Base-by-base conservation (phyloP, 2,888 invertebrate species). In the Diogma glabrata region DNA sequence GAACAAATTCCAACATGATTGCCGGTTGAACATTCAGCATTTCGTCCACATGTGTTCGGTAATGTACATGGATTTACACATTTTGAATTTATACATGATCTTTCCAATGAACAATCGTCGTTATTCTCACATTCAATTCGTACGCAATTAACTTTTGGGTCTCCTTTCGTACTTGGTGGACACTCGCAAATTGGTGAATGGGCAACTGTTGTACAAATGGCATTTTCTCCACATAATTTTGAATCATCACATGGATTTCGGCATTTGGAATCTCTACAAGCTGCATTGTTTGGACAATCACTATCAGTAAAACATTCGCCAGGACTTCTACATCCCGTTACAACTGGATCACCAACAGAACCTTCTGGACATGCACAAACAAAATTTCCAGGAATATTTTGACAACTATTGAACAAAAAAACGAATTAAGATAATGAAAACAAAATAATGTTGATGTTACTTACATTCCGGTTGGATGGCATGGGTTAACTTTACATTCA, bases 1-100 rank as follows among this genome's bases (percentile, higher is more conserved):
- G 80, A 77, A 63, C 93, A 93, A 30, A 86, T 74, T 1, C 87
- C 87, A 47, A 84, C 78, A 61, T 92, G 91, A 65, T 87, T 87
- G 56, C 75, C 75, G 0, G 87, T 76, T 3, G 77, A 69, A 62
- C 92, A 92, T 52, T 80, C 77, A 1, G 90, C 84, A 63, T 84
- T 83, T 55, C 79, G 77, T 1, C 92, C 92, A 60, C 92, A 92
- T 1, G 87, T 86, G 56, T 89, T 87, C 2, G 83, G 76, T 54
- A 89, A 71, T 9, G 78, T 77, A 61, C 92, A 93, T 2, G 91
- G 87, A 69, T 91, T 81, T 53, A 81, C 75, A 63, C 92, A 92
- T 64, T 82, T 81, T 48, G 84, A 78, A 65, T 85, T 80, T 30
- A 89, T 75, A 60, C 92, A 92, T 4, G 87, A 79, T 63, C 83